phyloP scores from a whole-genome alignment of 1,140 invertebrate genomes.

The Drosophila watanabei region DNA sequence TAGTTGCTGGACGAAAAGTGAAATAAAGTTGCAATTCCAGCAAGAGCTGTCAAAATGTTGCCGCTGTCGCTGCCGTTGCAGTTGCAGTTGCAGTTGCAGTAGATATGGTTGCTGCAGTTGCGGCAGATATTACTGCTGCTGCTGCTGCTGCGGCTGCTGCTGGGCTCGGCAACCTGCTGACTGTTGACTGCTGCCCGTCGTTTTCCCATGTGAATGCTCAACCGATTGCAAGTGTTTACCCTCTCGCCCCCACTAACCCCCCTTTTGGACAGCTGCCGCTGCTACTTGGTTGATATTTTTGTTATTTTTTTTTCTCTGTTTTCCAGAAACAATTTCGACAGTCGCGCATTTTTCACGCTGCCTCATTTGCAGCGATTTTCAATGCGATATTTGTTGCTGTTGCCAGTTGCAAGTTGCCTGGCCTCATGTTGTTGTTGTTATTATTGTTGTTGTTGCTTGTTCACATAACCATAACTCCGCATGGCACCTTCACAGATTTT shows the following conservation, averaged over 20 bases:
- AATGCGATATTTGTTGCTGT: conserved; percentile 50
- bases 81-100: conserved; percentile 20
- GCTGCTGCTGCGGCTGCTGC: conserved; percentile 12
- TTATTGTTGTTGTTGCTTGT: conserved; percentile 43
- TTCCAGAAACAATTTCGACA: conserved; percentile 75
- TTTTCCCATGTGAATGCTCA: conserved; percentile 65
- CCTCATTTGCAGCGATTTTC: conserved; percentile 73
- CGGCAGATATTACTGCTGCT: neutral
- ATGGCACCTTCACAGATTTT: conserved; percentile 62
- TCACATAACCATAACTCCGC: conserved; percentile 76
- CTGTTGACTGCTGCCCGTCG: conserved; percentile 53
- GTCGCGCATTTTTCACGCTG: conserved; percentile 69
- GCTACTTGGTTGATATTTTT: conserved; percentile 64
- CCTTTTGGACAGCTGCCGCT: conserved; percentile 50
- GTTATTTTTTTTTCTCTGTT: conserved; percentile 5
- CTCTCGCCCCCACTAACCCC: conserved; percentile 22
- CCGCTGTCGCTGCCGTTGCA: conserved; percentile 44
- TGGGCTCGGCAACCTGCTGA: conserved; percentile 51
- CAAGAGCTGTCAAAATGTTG: conserved; percentile 76
- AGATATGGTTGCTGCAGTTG: neutral
- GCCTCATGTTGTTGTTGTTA: conserved; percentile 12
- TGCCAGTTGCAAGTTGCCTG: conserved; percentile 38
- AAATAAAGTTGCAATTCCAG: conserved; percentile 81
- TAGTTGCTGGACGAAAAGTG: conserved; percentile 45
- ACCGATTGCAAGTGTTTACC: conserved; percentile 52